A percentile compares a stretch with the other conserved stretches of the same genome.
These are phyloP conservation scores for Philotrypesis tridentata DNA, from an alignment of 1,140 invertebrate genomes.

Conservation along the genomic window DNA sequence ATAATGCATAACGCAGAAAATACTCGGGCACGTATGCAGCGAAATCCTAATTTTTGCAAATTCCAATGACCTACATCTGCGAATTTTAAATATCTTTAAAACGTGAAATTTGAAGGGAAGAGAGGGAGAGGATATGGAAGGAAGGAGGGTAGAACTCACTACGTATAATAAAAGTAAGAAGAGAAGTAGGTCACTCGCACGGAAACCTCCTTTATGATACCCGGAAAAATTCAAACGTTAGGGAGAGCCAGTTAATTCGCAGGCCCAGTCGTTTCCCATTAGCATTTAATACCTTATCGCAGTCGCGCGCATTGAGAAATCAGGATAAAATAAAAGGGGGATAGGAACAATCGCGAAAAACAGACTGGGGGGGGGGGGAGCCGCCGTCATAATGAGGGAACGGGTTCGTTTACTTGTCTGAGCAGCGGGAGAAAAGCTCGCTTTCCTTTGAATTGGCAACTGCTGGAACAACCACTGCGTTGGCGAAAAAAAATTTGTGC, in stretches of 20 bases:
- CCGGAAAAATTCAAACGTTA: slow-evolving; percentile 33
- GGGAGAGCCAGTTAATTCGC: slow-evolving; percentile 29
- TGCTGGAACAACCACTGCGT: too few relatives aligned
- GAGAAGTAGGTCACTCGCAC: slow-evolving; percentile 35
- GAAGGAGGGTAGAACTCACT: not conserved
- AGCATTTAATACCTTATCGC: slow-evolving; percentile 43
- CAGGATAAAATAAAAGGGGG: not conserved
- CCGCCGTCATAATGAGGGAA: not conserved
- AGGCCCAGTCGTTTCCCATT: slow-evolving; percentile 39
- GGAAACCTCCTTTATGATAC: slow-evolving; percentile 13
- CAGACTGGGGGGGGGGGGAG: not conserved
- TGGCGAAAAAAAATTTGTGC: not conserved
- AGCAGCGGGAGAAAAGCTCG: not conserved
- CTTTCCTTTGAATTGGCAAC: slow-evolving; percentile 20
- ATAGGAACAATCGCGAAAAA: slow-evolving; percentile 22
- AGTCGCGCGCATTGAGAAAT: slow-evolving; percentile 22
- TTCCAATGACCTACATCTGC: slow-evolving; percentile 20
- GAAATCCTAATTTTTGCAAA: slow-evolving; percentile 24
- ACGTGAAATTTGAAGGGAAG: slow-evolving; percentile 5
- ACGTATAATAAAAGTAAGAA: slow-evolving; percentile 16
- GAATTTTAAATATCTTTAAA: slow-evolving; percentile 31
- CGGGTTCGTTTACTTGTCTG: slow-evolving; percentile 7
- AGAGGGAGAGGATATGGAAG: not conserved
- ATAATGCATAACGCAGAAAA: not conserved
- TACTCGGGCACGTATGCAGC: not conserved